phyloP scores from a whole-genome alignment of 1,140 invertebrate species.

The Tetranychus cinnabarinus region DNA sequence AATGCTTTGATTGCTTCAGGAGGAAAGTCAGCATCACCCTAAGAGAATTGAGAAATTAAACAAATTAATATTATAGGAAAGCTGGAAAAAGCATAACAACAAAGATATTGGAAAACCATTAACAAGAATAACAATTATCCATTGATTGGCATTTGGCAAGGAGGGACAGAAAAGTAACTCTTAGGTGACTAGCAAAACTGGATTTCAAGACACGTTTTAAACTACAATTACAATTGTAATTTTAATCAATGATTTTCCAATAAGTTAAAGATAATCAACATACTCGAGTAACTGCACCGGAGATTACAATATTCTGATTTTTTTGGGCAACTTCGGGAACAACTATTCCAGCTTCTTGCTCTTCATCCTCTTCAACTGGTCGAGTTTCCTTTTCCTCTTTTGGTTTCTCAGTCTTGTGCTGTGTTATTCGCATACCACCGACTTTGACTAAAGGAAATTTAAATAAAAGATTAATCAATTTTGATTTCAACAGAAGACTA shows the following conservation, averaged over 20 bases:
- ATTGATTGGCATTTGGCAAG: no score
- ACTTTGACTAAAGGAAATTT: not conserved
- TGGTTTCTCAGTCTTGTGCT: not conserved
- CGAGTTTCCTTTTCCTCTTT: not conserved
- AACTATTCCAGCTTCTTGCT: not conserved
- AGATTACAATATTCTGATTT: not conserved
- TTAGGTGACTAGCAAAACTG: no score
- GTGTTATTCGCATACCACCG: conserved; percentile 1
- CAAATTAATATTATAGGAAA: no score
- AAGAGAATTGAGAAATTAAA: conserved; percentile 10
- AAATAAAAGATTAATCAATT: not conserved
- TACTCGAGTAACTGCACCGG: not conserved
- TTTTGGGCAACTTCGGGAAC: not conserved
- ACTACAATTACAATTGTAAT: no score
- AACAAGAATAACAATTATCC: no score
- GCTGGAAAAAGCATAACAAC: no score
- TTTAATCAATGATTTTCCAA: not conserved
- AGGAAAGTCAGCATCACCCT: conserved; percentile 65
- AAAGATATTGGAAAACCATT: no score
- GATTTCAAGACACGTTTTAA: no score
- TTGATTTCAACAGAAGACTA: no score
- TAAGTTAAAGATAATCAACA: not conserved
- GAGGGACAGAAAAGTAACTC: no score
- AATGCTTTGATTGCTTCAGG: conserved; percentile 54
- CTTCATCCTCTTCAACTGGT: not conserved